These are phyloP conservation scores for Sebastes iracundus DNA, from an alignment of 2,797 vertebrate species.

Conservation along the genomic window DNA sequence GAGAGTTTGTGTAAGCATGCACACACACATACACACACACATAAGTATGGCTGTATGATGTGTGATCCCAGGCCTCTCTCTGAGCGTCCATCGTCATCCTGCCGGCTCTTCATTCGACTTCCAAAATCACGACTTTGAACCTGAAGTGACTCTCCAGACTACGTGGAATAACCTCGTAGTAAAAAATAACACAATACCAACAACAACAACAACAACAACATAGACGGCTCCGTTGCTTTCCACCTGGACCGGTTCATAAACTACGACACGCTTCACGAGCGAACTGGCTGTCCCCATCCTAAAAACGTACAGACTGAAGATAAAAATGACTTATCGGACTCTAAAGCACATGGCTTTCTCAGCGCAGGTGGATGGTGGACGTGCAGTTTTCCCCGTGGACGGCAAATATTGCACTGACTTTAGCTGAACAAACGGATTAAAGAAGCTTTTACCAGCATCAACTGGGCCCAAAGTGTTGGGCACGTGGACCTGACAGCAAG, in stretches of 20 bases:
- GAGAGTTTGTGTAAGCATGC: conserved; percentile 35
- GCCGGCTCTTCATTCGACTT: conserved; percentile 27
- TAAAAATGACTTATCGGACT: conserved; percentile 16
- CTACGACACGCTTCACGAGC: not conserved
- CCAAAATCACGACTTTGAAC: conserved; percentile 18
- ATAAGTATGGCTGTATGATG: not conserved
- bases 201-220: not conserved
- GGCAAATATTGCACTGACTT: conserved; percentile 68
- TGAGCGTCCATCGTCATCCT: conserved; percentile 36
- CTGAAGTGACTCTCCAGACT: conserved; percentile 21
- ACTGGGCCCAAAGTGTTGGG: conserved; percentile 9
- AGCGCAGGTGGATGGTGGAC: not conserved
- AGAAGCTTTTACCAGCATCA: conserved; percentile 59
- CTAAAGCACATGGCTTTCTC: conserved; percentile 30
- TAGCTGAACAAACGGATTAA: conserved; percentile 21
- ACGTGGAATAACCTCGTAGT: not conserved
- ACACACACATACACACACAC: not conserved
- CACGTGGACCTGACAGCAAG: conserved; percentile 28
- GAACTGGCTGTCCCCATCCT: not conserved
- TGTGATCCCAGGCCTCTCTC: conserved; percentile 27
- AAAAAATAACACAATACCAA: not conserved
- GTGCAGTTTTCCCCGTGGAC: conserved; percentile 30
- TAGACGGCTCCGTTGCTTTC: conserved; percentile 16
- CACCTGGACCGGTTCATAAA: conserved; percentile 27
- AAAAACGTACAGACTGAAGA: conserved; percentile 16